Evolutionary conservation across 2,113 vertebrate species (phyloP), one percentile per base, ranked within the genome.

Genomic region (Nothobranchius kuhntae): DNA sequence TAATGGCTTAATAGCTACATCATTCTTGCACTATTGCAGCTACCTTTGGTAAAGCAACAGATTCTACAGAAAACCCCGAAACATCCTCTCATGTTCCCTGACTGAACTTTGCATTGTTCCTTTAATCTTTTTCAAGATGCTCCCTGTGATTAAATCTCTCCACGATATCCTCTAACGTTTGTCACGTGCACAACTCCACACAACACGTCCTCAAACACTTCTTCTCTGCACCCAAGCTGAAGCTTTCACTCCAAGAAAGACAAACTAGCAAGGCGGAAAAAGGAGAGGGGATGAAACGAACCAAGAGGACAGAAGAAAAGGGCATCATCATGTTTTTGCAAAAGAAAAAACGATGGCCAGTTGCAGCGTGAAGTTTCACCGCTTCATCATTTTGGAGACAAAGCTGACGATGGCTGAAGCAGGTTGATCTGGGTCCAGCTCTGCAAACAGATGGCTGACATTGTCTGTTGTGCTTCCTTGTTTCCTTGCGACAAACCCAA

Each of bases 381-480:
- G 96, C 89, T 95, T 96, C 96, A 97, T 95, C 88, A 96, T 94
- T 80, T 96, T 96, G 89, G 96, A 95, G 81, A 98, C 92, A 4
- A 98, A 99, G 93, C 94, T 94, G 92, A 96, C 94, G 0, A 99
- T 99, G 90, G 96, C 95, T 0, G 94, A 91, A 62, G 96, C 97
- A 0, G 96, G 96, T 87, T 99, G 96, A 68, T 95, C 94, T 0
- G 94, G 94, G 77, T 98, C 98, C 72, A 97, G 92, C 91, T 99
- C 98, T 0, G 98, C 96, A 13, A 99, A 99, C 84, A 99, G 95
- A 91, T 99, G 98, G 87, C 96, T 98, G 72, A 98, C 91, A 9
- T 99, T 99, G 93, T 99, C 98, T 7, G 96, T 98, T 87, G 95
- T 96, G 91, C 98, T 99, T 88, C 97, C 98, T 91, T 98, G 97